Base-by-base conservation (phyloP, 2,113 vertebrate genomes). In the Coreoperca whiteheadi region DNA sequence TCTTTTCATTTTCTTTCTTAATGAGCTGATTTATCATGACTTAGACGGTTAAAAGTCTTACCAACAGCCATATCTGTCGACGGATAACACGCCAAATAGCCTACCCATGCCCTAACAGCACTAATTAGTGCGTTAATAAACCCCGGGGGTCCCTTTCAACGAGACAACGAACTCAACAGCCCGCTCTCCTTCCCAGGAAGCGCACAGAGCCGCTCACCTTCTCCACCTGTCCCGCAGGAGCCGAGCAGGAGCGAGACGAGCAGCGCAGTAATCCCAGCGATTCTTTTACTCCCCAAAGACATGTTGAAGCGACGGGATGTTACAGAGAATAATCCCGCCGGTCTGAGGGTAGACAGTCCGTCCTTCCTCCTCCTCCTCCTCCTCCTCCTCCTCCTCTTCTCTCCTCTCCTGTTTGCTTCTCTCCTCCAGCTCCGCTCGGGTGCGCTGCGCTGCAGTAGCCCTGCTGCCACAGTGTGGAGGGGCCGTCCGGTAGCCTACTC, bases 201-300 rank as follows among this genome's bases (percentile, higher is more conserved):
- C 65, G 85, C 81, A 43, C 53, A 14, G 75, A 86, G 68, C 73
- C 61, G 39, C 92, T 93, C 87, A 91, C 91, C 92, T 92, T 91
- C 79, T 82, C 65, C 89, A 87, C 78, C 87, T 88, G 93, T 91
- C 92, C 92, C 91, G 50, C 84, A 68, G 59, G 83, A 87, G 74
- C 79, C 72, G 16, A 90, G 84, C 82, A 92, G 77, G 70, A 90
- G 65, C 25, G 65, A 73, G 18, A 65, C 83, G 69, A 91, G 6
- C 61, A 90, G 79, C 74, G 85, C 88, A 30, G 50, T 87, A 83
- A 93, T 92, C 79, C 87, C 86, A 60, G 71, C 60, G 23, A 72
- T 21, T 61, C 63, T 57, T 43, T 64, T 59, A 71, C 56, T 90
- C 84, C 86, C 68, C 69, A 54, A 12, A 61, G 85, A 65, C 93